Conservation (phyloP, 2,888 invertebrate species). For the Sarcophaga carnaria region DNA sequence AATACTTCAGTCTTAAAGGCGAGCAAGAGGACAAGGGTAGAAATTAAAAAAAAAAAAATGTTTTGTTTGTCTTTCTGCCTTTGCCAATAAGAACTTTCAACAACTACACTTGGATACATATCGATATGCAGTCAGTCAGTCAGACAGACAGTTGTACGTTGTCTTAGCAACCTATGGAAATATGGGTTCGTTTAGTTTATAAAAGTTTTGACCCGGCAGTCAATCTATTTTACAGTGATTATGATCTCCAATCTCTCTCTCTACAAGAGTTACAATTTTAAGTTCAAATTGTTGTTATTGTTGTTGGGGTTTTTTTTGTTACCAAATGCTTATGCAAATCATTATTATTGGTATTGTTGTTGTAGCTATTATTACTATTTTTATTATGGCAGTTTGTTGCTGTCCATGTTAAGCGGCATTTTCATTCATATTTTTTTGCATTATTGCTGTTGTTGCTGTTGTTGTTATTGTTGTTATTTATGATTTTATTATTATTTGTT, state of each 20-base stretch:
- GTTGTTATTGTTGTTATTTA: background rate
- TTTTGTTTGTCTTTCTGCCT: too few relatives aligned
- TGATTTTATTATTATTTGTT: constrained; percentile 3
- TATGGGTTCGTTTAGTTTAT: background rate
- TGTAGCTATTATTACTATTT: background rate
- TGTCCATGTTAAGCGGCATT: constrained; percentile 39
- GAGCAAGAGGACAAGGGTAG: constrained; percentile 6
- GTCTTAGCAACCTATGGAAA: too few relatives aligned
- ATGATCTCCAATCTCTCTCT: constrained; percentile 55
- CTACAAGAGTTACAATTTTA: constrained; percentile 11
- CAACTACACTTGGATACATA: background rate
- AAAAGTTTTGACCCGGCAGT: constrained; percentile 64
- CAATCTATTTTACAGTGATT: constrained; percentile 65
- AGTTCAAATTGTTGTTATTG: constrained; percentile 27
- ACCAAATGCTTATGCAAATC: too few relatives aligned
- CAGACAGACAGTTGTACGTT: background rate
- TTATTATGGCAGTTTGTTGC: constrained; percentile 1
- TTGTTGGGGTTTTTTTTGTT: background rate
- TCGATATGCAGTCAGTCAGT: background rate
- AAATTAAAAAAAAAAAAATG: background rate
- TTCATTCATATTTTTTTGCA: constrained; percentile 37
- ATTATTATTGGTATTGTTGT: constrained; percentile 4
- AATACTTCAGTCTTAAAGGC: background rate
- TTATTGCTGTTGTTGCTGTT: too few relatives aligned
- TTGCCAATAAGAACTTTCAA: constrained; percentile 10